Evolutionary conservation across 2,113 vertebrate genomes (phyloP), one percentile per base, ranked within the genome.

Genomic region (Spea multiplicata): DNA sequence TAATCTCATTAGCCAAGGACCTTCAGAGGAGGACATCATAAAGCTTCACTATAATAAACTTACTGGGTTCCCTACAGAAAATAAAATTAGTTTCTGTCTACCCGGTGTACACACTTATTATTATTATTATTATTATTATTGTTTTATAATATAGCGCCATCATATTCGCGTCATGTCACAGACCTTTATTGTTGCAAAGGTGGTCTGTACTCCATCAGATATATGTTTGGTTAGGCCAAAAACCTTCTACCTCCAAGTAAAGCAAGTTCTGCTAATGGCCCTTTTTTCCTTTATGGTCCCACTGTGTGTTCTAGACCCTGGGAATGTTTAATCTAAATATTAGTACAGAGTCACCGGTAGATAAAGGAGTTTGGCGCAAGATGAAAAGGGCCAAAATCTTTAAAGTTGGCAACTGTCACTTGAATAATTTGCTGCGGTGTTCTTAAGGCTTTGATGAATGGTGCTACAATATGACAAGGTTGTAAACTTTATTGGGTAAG

Each of bases 241-340:
- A 30, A 30, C 55, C 55, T 59, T 17, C 61, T 6, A 16, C n/a
- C 30, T 16, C 16, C n/a, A 61, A 16, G 5, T 6, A 30, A 6
- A 64, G n/a, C 5, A 61, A 61, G 5, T 73, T 47, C 12, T 73
- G 59, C 30, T 46, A 4, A 44, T 45, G 8, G 10, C 44, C 10
- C 49, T 10, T 13, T 61, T 61, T 14, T 5, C 14, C 44, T 72
- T 14, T 57, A 57, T 72, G 14, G 50, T 9, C 17, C n/a, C 70
- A 5, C 16, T 14, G 62, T 3, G n/a, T 8, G 46, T 5, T 9
- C 12, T 7, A 48, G 49, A 8, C 69, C 16, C 16, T 4, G 8
- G 44, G 69, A 53, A 53, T 53, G 14, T 71, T 16, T 46, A 66
- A 53, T 71, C 8, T 65, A 71, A 71, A 78, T 71, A 64, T 71